Evolutionary conservation across 2,113 vertebrate species (phyloP), one percentile per base, ranked within the genome.

Genomic region (Spermophilus dauricus): DNA sequence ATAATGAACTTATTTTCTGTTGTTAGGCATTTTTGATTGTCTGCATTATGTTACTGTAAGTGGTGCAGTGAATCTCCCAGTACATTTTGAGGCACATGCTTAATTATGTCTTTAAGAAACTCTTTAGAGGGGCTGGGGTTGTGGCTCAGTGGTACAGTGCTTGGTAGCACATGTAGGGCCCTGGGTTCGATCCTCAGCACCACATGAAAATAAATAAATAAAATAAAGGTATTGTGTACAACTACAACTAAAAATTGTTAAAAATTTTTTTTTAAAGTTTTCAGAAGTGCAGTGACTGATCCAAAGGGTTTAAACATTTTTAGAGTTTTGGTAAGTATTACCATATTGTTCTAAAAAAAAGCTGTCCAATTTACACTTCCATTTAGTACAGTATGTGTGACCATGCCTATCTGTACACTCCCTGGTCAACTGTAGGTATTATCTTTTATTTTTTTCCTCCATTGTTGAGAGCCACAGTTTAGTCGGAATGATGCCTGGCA

Each of bases 301-400:
- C 76, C 34, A 81, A 28, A 96, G 76, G 75, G 72, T 63, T 95
- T 92, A 82, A 80, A 61, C 8, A 63, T 42, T 86, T 78, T 82
- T 86, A 70, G 42, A 93, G 14, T 61, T 86, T 89, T 70, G 14
- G 1, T 84, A 48, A 67, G 11, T 63, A 30, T 53, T 91, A 77
- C 17, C 63, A 61, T 34, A n/a, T 67, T 76, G 1, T 65, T 95
- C 58, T 91, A 70, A 70, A 18, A n/a, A 86, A 94, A 56, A 34
- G 5, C 32, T 37, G 24, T 94, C 4, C 32, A 81, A 4, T 86
- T 86, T 78, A 70, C 6, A 24, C n/a, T 76, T 84, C 34, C 8
- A 22, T 16, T 32, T 88, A 73, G 6, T 92, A n/a, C 24, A 69
- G 5, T 2, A 1, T 95, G 53, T 81, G 34, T 92, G 85, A 56